Percentiles rank a stretch among this genome's conserved stretches.
Evolutionary conservation across 2,113 vertebrate genomes (phyloP).

Genomic region (Hypanus sabinus): DNA sequence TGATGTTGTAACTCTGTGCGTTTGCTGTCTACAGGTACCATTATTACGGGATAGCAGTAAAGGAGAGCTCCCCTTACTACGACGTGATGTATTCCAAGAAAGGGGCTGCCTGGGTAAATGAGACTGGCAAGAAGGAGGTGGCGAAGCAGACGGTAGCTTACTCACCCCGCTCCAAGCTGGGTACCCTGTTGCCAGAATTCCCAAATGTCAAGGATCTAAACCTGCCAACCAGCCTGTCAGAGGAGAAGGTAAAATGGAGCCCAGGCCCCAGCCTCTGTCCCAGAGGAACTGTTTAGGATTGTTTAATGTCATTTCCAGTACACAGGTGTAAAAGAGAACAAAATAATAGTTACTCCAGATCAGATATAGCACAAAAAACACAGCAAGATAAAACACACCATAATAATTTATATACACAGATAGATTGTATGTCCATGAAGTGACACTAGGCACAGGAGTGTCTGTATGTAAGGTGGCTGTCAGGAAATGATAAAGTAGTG

Average conservation of each 20-base stretch:
- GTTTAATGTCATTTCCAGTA: no score
- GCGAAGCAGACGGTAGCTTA: constrained; percentile 98
- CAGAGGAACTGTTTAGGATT: no score
- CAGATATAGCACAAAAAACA: no score
- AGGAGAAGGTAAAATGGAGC: constrained; percentile 84
- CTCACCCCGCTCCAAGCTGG: constrained; percentile 98
- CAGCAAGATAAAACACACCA: no score
- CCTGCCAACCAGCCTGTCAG: constrained; percentile 93
- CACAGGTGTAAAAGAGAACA: no score
- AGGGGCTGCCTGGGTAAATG: constrained; percentile 96
- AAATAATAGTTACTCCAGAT: no score
- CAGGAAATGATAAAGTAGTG: no score
- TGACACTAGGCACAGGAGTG: no score
- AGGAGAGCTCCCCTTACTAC: constrained; percentile 95
- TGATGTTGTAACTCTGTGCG: not conserved
- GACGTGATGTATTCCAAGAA: constrained; percentile 99
- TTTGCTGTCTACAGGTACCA: constrained; percentile 75
- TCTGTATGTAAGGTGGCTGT: no score
- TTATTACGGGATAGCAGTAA: constrained; percentile 97
- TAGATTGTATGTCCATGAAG: no score
- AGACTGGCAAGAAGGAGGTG: constrained; percentile 97
- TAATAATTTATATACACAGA: no score
- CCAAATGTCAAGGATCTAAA: constrained; percentile 99
- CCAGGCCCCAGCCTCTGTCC: no score
- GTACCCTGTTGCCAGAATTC: constrained; percentile 95